Conservation (phyloP, 2,113 vertebrate species). For the Eudyptes chrysolophus region DNA sequence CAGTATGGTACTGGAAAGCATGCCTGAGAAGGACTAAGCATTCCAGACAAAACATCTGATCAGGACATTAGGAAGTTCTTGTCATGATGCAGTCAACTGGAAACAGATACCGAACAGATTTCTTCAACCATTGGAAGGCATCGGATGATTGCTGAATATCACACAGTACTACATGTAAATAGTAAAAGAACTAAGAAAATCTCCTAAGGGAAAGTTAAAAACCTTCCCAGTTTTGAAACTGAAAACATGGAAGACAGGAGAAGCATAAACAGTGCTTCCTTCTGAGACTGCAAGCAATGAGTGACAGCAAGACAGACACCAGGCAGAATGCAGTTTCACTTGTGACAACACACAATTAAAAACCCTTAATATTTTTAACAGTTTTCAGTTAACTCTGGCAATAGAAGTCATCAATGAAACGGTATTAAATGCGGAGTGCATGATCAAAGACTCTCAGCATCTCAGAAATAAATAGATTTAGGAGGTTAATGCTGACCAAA, state of each 20-base stretch:
- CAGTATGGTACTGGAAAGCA: background rate
- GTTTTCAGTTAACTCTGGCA: background rate
- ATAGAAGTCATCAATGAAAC: background rate
- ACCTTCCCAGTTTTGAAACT: background rate
- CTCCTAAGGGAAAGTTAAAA: background rate
- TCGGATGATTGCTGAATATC: background rate
- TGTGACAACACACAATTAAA: background rate
- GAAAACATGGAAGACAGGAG: background rate
- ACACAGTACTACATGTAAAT: background rate
- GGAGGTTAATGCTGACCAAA: background rate
- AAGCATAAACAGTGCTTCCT: background rate
- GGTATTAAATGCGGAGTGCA: background rate
- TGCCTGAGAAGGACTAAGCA: background rate
- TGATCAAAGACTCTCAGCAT: background rate
- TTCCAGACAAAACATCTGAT: background rate
- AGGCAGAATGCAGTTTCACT: background rate
- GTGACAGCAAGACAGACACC: background rate
- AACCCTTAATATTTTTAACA: background rate
- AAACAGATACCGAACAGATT: background rate
- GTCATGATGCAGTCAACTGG: background rate
- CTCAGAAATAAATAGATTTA: background rate
- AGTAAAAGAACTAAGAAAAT: background rate
- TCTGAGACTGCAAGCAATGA: background rate
- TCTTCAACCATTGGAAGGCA: background rate
- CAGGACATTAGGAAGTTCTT: background rate